Conservation (phyloP, 1,140 invertebrate species). For the Pentalonia nigronervosa region DNA sequence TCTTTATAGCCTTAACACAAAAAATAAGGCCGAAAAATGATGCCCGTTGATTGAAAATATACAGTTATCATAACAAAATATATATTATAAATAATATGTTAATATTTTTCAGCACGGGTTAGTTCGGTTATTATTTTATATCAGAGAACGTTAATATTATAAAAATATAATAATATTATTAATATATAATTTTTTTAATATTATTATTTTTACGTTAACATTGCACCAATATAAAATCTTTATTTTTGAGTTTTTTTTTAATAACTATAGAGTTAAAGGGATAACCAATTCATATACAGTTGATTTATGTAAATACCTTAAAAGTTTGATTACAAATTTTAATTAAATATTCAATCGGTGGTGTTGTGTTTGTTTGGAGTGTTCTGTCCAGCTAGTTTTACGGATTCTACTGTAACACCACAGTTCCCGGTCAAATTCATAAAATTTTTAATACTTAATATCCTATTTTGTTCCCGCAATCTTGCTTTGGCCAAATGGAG, state of each 20-base stretch:
- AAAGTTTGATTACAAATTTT: background rate
- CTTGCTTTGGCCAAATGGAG: background rate
- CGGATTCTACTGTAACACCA: background rate
- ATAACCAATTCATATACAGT: background rate
- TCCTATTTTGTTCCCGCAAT: background rate
- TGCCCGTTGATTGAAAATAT: background rate
- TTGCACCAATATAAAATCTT: background rate
- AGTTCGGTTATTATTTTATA: no score
- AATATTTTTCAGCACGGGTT: no score
- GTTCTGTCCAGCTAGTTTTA: background rate
- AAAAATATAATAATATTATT: no score
- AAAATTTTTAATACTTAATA: background rate
- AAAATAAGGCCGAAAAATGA: background rate
- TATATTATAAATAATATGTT: no score
- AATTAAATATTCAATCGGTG: background rate
- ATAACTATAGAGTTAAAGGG: background rate
- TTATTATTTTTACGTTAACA: no score
- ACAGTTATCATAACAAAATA: background rate
- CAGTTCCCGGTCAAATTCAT: background rate
- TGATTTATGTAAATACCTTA: background rate
- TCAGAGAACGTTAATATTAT: no score
- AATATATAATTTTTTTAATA: no score
- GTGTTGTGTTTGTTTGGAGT: background rate
- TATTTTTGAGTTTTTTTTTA: background rate
- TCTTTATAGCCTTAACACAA: background rate